Evolutionary conservation across 2,113 vertebrate genomes (phyloP), one percentile per base, ranked within the genome.

Genomic region (Pao palembangensis): DNA sequence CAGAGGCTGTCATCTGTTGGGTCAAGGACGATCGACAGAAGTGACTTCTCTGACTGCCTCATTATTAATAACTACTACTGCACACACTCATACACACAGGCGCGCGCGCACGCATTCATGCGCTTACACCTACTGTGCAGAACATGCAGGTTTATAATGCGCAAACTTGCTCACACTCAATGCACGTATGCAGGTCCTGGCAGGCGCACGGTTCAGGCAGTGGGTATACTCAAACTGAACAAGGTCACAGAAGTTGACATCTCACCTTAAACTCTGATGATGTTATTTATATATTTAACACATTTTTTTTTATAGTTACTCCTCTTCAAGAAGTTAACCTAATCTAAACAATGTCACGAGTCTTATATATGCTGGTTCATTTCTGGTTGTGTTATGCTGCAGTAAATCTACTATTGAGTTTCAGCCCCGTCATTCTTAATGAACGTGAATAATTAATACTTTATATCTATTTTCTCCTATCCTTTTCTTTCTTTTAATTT

Each of bases 171-270:
- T 53, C 51, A 28, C 51, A 18, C 21, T 31, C 25, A 53, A 34
- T 16, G 11, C 51, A 31, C 51, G 41, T 46, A 67, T 38, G 51
- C 55, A 68, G 61, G 64, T 66, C 67, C 10, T 38, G 64, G 72
- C 78, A 80, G 73, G 65, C 69, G 47, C 52, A 60, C 75, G 67
- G 51, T 61, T 64, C 72, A 75, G 75, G 82, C 76, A 80, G 76
- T 19, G 2, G 25, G 74, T 73, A 82, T 76, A 78, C 79, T 76
- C 72, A 80, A 74, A 84, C 61, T 34, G 75, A 82, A 70, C 42
- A 64, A 57, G 69, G 63, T 50, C 51, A 58, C 73, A 64, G 61
- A 73, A 23, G 18, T 18, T 6, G 6, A 46, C 4, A n/a, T 44
- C 50, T 23, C 14, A 72, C 53, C 47, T 17, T 3, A 5, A 44